These are phyloP conservation scores for Callaeas wilsoni DNA, from an alignment of 2,113 vertebrate species.

Conservation along the genomic window DNA sequence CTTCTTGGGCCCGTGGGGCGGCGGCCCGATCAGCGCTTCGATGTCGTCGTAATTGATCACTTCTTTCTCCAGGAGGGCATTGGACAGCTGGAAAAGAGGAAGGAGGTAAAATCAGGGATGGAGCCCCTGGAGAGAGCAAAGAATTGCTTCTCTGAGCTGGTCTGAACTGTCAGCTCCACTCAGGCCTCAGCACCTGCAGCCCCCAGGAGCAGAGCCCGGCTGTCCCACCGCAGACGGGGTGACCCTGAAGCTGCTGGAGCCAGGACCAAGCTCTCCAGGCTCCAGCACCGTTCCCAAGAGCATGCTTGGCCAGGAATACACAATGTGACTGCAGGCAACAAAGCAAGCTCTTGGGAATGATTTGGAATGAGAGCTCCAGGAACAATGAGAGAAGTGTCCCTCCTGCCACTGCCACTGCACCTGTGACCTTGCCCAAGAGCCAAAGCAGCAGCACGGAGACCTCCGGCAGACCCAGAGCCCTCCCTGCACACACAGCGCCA, in stretches of 20 bases:
- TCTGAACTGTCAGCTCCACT: not conserved
- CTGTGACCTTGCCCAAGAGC: not conserved
- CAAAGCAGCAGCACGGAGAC: not conserved
- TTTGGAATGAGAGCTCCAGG: not conserved
- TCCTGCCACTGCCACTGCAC: not conserved
- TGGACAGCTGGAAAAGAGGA: slow-evolving; percentile 80
- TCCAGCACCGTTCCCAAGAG: not conserved
- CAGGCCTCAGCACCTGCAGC: not conserved
- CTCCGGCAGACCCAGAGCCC: not conserved
- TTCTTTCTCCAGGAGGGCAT: slow-evolving; percentile 88
- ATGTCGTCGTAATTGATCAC: slow-evolving; percentile 96
- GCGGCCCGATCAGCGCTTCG: slow-evolving; percentile 86
- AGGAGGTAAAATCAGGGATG: not conserved
- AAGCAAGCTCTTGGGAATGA: not conserved
- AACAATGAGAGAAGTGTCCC: not conserved
- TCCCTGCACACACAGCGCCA: rapidly evolving
- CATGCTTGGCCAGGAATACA: not conserved
- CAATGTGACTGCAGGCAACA: not conserved
- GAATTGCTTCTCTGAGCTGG: not conserved
- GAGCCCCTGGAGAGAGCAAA: not conserved
- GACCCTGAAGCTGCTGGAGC: not conserved
- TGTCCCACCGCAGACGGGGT: rapidly evolving
- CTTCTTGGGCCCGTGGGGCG: slow-evolving; percentile 89
- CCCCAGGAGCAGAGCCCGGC: not conserved
- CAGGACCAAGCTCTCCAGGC: not conserved